Evolutionary conservation across 2,113 vertebrate species (phyloP).

Genomic region (Dinomys branickii): DNA sequence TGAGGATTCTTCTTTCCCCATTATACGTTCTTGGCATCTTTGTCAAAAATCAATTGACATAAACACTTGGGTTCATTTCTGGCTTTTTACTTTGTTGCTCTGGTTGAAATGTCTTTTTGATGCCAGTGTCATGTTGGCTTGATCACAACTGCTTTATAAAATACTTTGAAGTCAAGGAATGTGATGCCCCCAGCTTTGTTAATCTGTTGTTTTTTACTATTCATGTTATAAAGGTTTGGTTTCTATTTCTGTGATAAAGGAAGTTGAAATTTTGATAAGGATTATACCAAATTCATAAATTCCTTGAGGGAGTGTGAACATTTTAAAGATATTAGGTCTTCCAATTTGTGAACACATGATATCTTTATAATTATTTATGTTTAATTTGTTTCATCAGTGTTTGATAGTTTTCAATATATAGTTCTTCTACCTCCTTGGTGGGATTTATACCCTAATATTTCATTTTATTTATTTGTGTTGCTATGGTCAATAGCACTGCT

Average conservation of each 20-base stretch:
- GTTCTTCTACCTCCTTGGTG: background rate
- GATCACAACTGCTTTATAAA: background rate
- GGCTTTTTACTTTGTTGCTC: background rate
- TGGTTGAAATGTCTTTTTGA: background rate
- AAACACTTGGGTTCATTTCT: background rate
- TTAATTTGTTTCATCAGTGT: background rate
- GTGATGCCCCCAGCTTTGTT: background rate
- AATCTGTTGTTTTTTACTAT: background rate
- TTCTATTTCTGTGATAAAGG: background rate
- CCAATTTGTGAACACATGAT: background rate
- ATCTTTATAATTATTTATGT: background rate
- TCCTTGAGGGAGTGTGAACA: background rate
- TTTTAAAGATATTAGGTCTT: background rate
- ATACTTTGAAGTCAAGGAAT: background rate
- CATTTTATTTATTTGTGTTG: background rate
- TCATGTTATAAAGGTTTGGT: background rate
- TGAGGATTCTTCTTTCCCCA: background rate
- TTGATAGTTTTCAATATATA: background rate
- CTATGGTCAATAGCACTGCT: background rate
- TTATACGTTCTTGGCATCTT: background rate
- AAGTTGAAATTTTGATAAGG: background rate
- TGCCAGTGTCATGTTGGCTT: background rate
- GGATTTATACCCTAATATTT: background rate
- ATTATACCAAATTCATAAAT: background rate
- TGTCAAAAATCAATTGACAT: background rate